These are phyloP conservation scores for Drosophila arawakana DNA, from an alignment of 1,140 invertebrate genomes.

Conservation along the genomic window DNA sequence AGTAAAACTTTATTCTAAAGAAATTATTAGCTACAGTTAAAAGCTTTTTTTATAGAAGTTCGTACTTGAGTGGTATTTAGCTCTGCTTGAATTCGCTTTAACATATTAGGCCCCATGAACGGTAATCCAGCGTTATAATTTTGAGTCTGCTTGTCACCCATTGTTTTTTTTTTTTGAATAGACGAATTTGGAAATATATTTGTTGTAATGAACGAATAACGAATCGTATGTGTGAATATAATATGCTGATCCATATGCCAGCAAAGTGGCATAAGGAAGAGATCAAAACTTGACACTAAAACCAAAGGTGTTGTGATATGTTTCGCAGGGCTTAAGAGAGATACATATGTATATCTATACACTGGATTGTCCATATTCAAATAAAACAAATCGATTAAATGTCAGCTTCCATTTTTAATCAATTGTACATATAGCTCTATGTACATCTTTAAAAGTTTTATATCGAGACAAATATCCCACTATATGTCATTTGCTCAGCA, in stretches of 20 bases:
- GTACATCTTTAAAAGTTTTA: constrained; percentile 25
- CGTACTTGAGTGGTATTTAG: constrained; percentile 33
- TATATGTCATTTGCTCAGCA: constrained; percentile 25
- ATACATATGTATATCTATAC: too few species aligned
- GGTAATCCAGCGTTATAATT: not conserved
- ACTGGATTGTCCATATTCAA: not conserved
- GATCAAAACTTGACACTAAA: not conserved
- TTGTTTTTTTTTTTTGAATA: not conserved
- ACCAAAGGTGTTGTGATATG: not conserved
- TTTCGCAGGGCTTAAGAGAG: too few species aligned
- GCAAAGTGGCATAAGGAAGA: not conserved
- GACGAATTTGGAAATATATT: not conserved
- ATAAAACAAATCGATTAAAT: not conserved
- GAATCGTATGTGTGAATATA: not conserved
- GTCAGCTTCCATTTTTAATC: constrained; percentile 24
- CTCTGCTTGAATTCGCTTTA: constrained; percentile 31
- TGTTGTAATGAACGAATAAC: not conserved
- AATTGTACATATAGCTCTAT: constrained; percentile 29
- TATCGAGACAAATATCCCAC: not conserved
- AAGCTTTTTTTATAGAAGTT: not conserved
- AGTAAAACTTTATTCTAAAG: constrained; percentile 33
- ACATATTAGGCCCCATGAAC: not conserved
- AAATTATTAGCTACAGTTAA: not conserved
- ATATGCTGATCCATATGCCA: not conserved
- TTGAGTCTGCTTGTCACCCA: constrained; percentile 18